Evolutionary conservation across 2,888 invertebrate species (phyloP).

Genomic region (Craniophora ligustri): DNA sequence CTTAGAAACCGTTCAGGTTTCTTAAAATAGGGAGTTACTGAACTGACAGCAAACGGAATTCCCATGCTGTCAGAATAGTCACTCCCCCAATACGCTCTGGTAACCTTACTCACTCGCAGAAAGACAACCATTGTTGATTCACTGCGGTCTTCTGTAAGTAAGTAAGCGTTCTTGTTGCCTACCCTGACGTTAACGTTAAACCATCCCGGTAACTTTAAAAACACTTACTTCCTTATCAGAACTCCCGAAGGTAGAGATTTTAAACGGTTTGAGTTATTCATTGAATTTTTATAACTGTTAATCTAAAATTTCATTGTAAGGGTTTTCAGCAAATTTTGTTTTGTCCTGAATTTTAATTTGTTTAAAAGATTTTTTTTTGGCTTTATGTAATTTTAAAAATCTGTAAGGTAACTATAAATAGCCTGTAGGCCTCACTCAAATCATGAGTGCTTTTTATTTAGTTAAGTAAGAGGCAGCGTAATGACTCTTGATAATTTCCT

Average conservation of each 20-base stretch:
- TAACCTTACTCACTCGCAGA: too few species aligned
- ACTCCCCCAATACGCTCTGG: too few species aligned
- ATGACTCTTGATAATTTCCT: slow-evolving; percentile 15
- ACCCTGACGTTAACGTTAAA: slow-evolving; percentile 12
- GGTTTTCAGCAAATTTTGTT: slow-evolving; percentile 9
- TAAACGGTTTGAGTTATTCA: too few species aligned
- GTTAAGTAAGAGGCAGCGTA: slow-evolving; percentile 11
- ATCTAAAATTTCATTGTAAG: slow-evolving; percentile 19
- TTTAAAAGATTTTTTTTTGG: neutral
- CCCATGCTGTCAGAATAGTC: too few species aligned
- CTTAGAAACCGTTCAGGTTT: too few species aligned
- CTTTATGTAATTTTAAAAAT: neutral
- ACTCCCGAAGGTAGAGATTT: slow-evolving; percentile 24
- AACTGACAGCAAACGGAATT: too few species aligned
- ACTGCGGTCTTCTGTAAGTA: too few species aligned
- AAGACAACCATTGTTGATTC: too few species aligned
- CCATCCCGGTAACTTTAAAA: slow-evolving; percentile 29
- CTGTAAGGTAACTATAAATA: neutral
- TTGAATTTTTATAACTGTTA: slow-evolving; percentile 38
- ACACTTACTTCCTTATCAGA: slow-evolving; percentile 11
- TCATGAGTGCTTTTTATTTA: slow-evolving; percentile 8
- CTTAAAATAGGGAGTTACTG: too few species aligned
- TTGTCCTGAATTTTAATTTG: neutral
- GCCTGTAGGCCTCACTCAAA: neutral
- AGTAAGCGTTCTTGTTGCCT: too few species aligned